These are phyloP conservation scores for Acrocephalus kingi DNA, from an alignment of 2,113 vertebrate genomes.

Conservation along the genomic window DNA sequence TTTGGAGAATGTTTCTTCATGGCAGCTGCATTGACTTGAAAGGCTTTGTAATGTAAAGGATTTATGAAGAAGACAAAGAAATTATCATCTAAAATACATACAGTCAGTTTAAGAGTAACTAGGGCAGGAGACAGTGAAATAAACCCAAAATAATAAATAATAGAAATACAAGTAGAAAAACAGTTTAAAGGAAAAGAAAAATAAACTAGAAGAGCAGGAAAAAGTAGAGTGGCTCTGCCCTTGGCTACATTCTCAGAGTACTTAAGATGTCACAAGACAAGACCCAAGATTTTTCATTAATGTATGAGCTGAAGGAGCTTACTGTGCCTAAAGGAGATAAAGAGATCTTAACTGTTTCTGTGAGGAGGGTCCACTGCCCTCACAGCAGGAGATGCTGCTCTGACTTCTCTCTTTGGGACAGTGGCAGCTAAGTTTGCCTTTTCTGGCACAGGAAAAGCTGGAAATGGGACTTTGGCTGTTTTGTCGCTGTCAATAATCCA, in stretches of 20 bases:
- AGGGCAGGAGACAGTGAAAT: not conserved
- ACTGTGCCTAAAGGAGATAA: not conserved
- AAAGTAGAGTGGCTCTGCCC: not conserved
- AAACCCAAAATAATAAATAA: not conserved
- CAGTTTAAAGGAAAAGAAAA: not conserved
- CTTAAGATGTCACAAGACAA: not conserved
- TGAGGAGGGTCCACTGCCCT: not conserved
- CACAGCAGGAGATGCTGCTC: not conserved
- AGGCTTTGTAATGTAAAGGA: not conserved
- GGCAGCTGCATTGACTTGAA: not conserved
- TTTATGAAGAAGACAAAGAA: not conserved
- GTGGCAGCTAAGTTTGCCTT: not conserved
- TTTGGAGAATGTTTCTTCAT: not conserved
- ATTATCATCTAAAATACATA: not conserved
- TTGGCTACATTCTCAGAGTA: not conserved
- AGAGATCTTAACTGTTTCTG: not conserved
- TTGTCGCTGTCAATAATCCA: not conserved
- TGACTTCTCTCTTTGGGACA: not conserved
- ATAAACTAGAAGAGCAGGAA: not conserved
- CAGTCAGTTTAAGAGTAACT: not conserved
- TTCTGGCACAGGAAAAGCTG: constrained; percentile 10
- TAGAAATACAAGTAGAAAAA: not conserved
- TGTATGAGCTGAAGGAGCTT: not conserved
- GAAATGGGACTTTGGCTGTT: constrained; percentile 2
- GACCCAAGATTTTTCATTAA: not conserved